These are phyloP conservation scores for Gastrophysa polygoni DNA, from an alignment of 2,888 invertebrate species.

Conservation along the genomic window DNA sequence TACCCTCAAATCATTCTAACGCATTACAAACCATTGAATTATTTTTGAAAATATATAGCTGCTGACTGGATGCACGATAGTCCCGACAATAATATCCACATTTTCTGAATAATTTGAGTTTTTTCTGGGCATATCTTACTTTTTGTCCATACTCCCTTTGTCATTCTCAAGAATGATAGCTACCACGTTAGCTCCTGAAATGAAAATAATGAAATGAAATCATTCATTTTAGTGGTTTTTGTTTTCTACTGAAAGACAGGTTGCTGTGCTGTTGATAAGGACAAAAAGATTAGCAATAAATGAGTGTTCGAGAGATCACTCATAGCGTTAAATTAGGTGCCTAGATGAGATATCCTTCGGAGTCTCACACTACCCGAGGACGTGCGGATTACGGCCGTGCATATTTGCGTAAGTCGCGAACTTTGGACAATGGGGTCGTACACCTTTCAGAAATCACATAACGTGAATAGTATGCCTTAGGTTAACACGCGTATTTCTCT, in stretches of 20 bases:
- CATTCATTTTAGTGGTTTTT: slow-evolving; percentile 52
- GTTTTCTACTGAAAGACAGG: slow-evolving; percentile 28
- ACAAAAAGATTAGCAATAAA: slow-evolving; percentile 58
- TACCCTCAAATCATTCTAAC: too few species aligned
- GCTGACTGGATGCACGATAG: too few species aligned
- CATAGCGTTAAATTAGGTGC: slow-evolving; percentile 59
- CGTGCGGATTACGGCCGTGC: slow-evolving; percentile 43
- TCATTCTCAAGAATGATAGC: slow-evolving; percentile 3
- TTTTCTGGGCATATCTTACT: neutral
- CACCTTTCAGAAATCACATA: too few species aligned
- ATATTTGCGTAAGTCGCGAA: slow-evolving; percentile 19
- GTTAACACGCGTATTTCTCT: too few species aligned
- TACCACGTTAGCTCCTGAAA: slow-evolving; percentile 22
- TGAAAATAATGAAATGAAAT: slow-evolving; percentile 44
- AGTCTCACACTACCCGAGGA: slow-evolving; percentile 49
- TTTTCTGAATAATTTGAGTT: too few species aligned
- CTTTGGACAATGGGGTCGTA: slow-evolving; percentile 8
- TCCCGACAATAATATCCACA: too few species aligned
- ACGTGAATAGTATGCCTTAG: too few species aligned
- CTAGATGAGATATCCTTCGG: slow-evolving; percentile 50
- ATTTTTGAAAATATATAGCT: too few species aligned
- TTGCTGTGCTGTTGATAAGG: slow-evolving; percentile 51
- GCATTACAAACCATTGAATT: too few species aligned
- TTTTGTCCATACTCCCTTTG: neutral
- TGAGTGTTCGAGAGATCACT: slow-evolving; percentile 53